A percentile compares a stretch with the other conserved stretches of the same genome.
Conservation (phyloP, 2,888 invertebrate genomes). For the Gryllus longicercus region DNA sequence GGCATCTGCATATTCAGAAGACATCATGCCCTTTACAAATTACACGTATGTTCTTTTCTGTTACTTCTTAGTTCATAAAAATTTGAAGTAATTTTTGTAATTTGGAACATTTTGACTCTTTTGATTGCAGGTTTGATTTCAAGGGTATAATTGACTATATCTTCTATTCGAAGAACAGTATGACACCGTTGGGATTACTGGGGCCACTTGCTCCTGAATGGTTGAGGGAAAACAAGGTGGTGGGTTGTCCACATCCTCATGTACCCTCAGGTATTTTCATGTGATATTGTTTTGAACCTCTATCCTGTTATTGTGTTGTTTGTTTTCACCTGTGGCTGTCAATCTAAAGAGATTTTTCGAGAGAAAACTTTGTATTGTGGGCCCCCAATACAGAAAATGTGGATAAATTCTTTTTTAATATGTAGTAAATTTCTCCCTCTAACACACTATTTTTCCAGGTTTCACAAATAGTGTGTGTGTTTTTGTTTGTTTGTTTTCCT, state of each 20-base stretch:
- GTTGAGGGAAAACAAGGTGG: conserved; percentile 93
- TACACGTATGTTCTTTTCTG: conserved; percentile 76
- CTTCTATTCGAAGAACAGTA: conserved; percentile 93
- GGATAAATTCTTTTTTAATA: too few relatives aligned
- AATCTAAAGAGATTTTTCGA: too few relatives aligned
- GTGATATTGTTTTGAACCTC: too few relatives aligned
- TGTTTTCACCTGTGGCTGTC: too few relatives aligned
- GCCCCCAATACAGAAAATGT: too few relatives aligned
- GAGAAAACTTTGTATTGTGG: too few relatives aligned
- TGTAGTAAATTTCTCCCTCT: too few relatives aligned
- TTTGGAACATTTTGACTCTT: conserved; percentile 25
- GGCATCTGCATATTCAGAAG: conserved; percentile 90
- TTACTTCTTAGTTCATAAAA: neutral
- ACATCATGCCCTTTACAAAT: conserved; percentile 97
- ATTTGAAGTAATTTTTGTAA: conserved; percentile 12
- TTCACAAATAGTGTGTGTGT: too few relatives aligned
- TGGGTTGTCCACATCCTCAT: conserved; percentile 96
- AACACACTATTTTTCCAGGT: too few relatives aligned
- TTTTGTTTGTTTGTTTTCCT: too few relatives aligned
- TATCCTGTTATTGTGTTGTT: too few relatives aligned
- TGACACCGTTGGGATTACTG: conserved; percentile 90
- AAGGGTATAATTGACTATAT: conserved; percentile 99
- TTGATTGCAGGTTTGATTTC: conserved; percentile 84
- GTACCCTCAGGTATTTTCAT: conserved; percentile 73
- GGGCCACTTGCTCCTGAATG: conserved; percentile 92